Base-by-base conservation (phyloP, 2,888 invertebrate species). In the Melipona bicolor region DNA sequence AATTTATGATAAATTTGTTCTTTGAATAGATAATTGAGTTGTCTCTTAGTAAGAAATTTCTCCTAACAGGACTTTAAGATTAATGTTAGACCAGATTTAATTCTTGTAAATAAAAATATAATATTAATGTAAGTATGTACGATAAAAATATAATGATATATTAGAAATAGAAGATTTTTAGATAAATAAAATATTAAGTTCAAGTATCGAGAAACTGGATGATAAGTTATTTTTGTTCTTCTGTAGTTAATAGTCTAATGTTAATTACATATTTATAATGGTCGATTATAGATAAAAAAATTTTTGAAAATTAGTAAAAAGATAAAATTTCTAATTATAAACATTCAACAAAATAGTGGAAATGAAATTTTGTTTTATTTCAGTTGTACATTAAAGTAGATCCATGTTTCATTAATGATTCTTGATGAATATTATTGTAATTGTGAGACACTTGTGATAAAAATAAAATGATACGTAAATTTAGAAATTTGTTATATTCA, bases 161-260 rank as follows among this genome's bases (percentile, higher is more conserved):
- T 56, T n/a, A n/a, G n/a, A 56, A 56, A 56, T 56, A 56, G n/a
- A 56, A 15, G n/a, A n/a, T 56, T n/a, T 15, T 5, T n/a, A 5
- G 56, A n/a, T 56, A 56, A n/a, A 56, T n/a, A 56, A 56, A 56
- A n/a, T 56, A 56, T 56, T n/a, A n/a, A 56, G 56, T n/a, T 56
- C 5, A 56, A n/a, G 2, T 56, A 56, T 56, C 0, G 19, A 56
- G n/a, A 56, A n/a, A 36, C 36, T 36, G 5, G 36, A 5, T 43
- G 36, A 15, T n/a, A n/a, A n/a, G 15, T 56, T 56, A 15, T n/a
- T 56, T 56, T 56, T 5, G n/a, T n/a, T n/a, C 15, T 56, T 15
- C n/a, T n/a, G 27, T n/a, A 4, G n/a, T 56, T n/a, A 56, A 56
- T 13, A 15, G 13, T 56, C 56, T 56, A 56, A 56, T n/a, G 56